A percentile compares a stretch with the other conserved stretches of the same genome.
Evolutionary conservation across 2,888 invertebrate species (phyloP).

Genomic region (Antheraea yamamai): DNA sequence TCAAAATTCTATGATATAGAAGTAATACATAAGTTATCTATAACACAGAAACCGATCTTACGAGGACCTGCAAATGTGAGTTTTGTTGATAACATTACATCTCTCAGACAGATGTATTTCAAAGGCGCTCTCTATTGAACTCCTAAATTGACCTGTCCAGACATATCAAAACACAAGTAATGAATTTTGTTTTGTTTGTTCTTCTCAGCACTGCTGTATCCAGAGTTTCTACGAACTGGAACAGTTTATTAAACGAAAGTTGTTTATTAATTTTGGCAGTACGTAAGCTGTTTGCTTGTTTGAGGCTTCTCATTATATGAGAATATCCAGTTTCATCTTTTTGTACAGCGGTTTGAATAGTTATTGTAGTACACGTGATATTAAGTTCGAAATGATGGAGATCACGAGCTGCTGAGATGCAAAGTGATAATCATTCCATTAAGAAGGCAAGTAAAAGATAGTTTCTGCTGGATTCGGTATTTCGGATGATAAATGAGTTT

Average conservation of each 20-base stretch:
- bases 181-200: slow-evolving; percentile 23
- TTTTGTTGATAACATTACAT: slow-evolving; percentile 38
- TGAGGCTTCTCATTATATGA: not conserved
- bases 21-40: not conserved
- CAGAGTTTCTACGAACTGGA: slow-evolving; percentile 9
- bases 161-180: slow-evolving; percentile 13
- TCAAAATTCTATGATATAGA: too few species aligned
- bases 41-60: not conserved
- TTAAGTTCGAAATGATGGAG: not conserved
- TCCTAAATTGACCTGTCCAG: slow-evolving; percentile 28
- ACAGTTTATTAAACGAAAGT: slow-evolving; percentile 7
- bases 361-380: not conserved
- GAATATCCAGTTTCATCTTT: not conserved
- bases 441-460: too few species aligned
- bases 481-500: too few species aligned
- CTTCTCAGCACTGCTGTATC: slow-evolving; percentile 15
- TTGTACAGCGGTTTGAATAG: not conserved
- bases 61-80: slow-evolving; percentile 34
- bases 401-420: not conserved
- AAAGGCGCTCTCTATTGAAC: slow-evolving; percentile 38
- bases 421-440: not conserved
- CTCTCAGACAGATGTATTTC: slow-evolving; percentile 31
- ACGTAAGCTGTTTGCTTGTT: not conserved
- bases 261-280: not conserved
- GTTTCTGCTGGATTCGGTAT: too few species aligned